Percentiles rank a stretch among this genome's conserved stretches.
Evolutionary conservation across 2,113 vertebrate genomes (phyloP).

Genomic region (Loxodonta africana): DNA sequence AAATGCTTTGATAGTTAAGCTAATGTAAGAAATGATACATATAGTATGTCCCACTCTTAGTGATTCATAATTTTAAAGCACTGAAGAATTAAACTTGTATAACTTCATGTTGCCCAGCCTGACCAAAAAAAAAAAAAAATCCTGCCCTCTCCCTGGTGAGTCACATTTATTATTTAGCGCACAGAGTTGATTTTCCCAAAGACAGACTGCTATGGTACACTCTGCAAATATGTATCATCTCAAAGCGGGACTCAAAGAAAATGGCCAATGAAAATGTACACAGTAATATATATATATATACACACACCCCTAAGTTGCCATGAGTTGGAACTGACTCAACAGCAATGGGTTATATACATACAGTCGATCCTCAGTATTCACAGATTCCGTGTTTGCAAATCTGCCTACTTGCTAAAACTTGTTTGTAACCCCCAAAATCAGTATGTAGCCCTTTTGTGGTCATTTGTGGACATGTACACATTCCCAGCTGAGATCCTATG

Average conservation of each 20-base stretch:
- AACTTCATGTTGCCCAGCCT: neutral
- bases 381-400: too few relatives aligned
- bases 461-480: too few relatives aligned
- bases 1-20: neutral
- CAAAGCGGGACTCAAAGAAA: neutral
- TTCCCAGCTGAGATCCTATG: too few relatives aligned
- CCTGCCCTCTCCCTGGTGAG: neutral
- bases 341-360: too few relatives aligned
- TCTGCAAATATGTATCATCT: neutral
- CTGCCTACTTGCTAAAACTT: too few relatives aligned
- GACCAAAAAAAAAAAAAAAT: neutral
- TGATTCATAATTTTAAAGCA: neutral
- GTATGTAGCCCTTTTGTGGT: too few relatives aligned
- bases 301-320: too few relatives aligned
- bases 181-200: neutral
- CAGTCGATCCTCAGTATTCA: too few relatives aligned
- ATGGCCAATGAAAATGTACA: neutral
- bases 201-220: neutral
- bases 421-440: too few relatives aligned
- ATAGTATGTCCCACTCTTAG: neutral
- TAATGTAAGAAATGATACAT: neutral
- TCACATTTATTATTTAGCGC: neutral
- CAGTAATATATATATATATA: neutral
- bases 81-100: neutral
- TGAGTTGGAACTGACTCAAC: too few relatives aligned